Conservation (phyloP, 2,888 invertebrate genomes). For the Andrena minutula region DNA sequence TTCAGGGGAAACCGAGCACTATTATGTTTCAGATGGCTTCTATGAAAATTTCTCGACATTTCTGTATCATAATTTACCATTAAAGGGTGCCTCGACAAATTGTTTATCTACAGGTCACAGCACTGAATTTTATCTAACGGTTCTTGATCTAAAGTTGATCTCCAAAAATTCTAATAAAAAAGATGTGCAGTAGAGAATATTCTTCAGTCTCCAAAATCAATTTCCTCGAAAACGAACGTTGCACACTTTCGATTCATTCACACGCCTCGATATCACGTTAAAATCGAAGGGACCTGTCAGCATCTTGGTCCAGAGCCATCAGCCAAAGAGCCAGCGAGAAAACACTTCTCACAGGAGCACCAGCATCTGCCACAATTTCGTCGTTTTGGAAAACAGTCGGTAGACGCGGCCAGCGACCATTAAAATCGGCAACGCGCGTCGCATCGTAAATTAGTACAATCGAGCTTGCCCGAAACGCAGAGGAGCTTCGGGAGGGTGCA, state of each 20-base stretch:
- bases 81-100: too few relatives aligned
- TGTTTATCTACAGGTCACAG: too few relatives aligned
- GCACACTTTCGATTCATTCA: too few relatives aligned
- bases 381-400: neutral
- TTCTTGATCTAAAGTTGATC: too few relatives aligned
- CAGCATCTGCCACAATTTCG: neutral
- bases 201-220: too few relatives aligned
- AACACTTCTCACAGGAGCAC: neutral
- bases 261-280: neutral
- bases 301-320: neutral
- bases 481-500: conserved; percentile 15
- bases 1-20: neutral
- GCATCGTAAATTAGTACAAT: conserved; percentile 27
- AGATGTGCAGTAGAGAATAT: too few relatives aligned
- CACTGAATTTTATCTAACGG: too few relatives aligned
- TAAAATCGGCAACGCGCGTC: conserved; percentile 23
- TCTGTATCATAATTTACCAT: neutral
- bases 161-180: too few relatives aligned
- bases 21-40: neutral
- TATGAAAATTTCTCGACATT: neutral
- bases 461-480: conserved; percentile 3
- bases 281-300: neutral
- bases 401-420: conserved; percentile 14
- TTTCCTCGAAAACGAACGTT: too few relatives aligned
- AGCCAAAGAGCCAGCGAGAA: neutral